Percentiles rank a stretch among this genome's conserved stretches.
Evolutionary conservation across 2,113 vertebrate genomes (phyloP).

Genomic region (Rhombomys opimus): DNA sequence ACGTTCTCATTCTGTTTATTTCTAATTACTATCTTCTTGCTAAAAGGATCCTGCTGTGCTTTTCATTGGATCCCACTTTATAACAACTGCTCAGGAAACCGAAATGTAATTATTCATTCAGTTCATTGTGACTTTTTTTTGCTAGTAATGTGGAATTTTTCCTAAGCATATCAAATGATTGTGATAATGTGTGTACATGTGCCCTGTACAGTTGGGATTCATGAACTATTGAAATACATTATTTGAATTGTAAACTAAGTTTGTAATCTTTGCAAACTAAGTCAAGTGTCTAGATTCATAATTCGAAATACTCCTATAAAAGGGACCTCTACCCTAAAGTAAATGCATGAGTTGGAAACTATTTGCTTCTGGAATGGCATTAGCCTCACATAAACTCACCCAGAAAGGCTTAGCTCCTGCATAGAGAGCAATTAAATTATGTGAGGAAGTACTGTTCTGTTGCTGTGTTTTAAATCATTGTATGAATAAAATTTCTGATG

Average conservation of each 20-base stretch:
- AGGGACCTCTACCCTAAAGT: background rate
- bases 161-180: background rate
- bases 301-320: background rate
- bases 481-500: background rate
- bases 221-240: background rate
- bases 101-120: background rate
- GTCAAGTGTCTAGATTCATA: background rate
- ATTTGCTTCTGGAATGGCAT: background rate
- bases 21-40: constrained; percentile 22
- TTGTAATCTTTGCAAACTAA: background rate
- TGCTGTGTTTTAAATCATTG: background rate
- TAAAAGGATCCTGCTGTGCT: background rate
- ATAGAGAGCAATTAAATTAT: background rate
- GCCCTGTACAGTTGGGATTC: background rate
- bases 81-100: background rate
- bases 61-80: background rate
- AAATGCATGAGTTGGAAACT: background rate
- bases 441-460: background rate
- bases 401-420: background rate
- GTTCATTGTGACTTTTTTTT: background rate
- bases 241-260: background rate
- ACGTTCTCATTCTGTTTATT: background rate
- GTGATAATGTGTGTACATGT: background rate
- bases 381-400: background rate
- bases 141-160: background rate